Evolutionary conservation across 2,888 invertebrate genomes (phyloP).

Genomic region (Melangyna quadrimaculata): DNA sequence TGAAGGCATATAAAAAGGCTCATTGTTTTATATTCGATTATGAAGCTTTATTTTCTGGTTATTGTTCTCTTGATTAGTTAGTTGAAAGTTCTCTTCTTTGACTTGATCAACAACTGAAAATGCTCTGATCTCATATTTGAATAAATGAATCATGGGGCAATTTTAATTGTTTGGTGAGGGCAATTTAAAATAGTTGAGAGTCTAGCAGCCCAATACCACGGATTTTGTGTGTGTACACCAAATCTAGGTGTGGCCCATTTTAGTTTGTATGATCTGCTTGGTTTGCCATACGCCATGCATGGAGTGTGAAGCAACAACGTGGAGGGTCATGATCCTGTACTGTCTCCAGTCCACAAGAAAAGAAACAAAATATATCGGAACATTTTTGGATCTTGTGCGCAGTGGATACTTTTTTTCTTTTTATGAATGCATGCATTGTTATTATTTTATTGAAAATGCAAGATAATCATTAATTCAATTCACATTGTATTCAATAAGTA

Average conservation of each 20-base stretch:
- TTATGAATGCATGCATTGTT: too few relatives aligned
- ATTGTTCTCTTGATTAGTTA: neutral
- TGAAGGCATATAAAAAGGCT: neutral
- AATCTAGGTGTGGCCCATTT: constrained; percentile 8
- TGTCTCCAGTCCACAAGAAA: neutral
- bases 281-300: neutral
- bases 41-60: neutral
- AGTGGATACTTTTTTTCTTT: too few relatives aligned
- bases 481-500: too few relatives aligned
- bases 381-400: neutral
- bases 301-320: neutral
- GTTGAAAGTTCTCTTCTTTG: neutral
- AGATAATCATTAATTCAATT: too few relatives aligned
- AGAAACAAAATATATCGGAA: neutral
- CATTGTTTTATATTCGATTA: neutral
- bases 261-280: neutral
- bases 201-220: neutral
- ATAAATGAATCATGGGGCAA: neutral
- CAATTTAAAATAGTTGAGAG: neutral
- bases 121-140: neutral
- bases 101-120: neutral
- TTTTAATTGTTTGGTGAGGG: neutral
- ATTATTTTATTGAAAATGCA: too few relatives aligned
- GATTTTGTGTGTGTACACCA: neutral
- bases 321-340: neutral